These are phyloP conservation scores for Pseudococcus viburni DNA, from an alignment of 2,888 invertebrate species.

Conservation along the genomic window DNA sequence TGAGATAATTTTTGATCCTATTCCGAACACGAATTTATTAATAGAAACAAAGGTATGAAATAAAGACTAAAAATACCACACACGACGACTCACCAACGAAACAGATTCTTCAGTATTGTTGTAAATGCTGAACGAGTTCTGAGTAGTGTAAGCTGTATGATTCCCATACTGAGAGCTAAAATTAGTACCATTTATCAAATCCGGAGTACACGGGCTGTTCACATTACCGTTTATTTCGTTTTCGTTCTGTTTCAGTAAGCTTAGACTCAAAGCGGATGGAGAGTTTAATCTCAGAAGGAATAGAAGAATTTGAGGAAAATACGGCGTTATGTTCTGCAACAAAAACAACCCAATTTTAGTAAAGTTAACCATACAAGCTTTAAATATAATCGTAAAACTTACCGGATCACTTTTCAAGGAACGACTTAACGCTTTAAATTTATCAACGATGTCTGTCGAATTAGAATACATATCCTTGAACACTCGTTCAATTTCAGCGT, in stretches of 20 bases:
- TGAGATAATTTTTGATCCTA: not conserved
- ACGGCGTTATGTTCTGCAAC: conserved; percentile 23
- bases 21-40: not conserved
- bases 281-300: conserved; percentile 17
- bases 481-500: not conserved
- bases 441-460: conserved; percentile 17
- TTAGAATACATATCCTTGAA: conserved; percentile 23
- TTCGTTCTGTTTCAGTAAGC: conserved; percentile 11
- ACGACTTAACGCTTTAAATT: conserved; percentile 32
- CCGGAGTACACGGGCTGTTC: not conserved
- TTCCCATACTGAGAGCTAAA: not conserved
- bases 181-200: conserved; percentile 53
- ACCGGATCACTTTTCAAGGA: conserved; percentile 39
- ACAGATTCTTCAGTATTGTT: not conserved
- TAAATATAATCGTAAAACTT: not conserved
- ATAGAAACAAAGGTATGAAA: not conserved
- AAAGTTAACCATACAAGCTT: no score
- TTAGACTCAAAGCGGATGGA: not conserved
- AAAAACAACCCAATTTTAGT: not conserved
- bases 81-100: not conserved
- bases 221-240: conserved; percentile 60
- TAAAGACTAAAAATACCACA: not conserved
- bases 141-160: not conserved
- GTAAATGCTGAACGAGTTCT: not conserved
- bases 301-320: conserved; percentile 22